Conservation (phyloP, 2,113 vertebrate genomes). For the Chionis minor region DNA sequence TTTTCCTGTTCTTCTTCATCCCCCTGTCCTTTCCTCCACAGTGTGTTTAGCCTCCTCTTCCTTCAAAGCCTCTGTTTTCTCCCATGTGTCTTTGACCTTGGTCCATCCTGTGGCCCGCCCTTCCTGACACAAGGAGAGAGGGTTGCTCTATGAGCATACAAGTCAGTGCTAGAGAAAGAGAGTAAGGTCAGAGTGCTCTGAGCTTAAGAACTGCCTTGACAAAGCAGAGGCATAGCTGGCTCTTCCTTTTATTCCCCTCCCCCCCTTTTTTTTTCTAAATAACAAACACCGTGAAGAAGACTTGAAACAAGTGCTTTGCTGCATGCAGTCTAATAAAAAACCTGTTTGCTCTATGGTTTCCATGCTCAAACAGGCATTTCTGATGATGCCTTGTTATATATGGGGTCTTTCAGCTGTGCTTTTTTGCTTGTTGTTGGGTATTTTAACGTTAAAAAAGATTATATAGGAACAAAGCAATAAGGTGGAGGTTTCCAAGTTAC, state of each 20-base stretch:
- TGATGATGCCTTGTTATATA: not conserved
- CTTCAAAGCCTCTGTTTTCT: not conserved
- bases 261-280: fast-evolving
- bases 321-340: not conserved
- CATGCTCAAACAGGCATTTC: not conserved
- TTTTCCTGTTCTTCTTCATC: not conserved
- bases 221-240: not conserved
- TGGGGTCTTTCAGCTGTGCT: not conserved
- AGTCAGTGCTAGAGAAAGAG: not conserved
- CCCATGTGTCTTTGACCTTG: not conserved
- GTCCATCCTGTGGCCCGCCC: not conserved
- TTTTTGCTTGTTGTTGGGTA: not conserved
- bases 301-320: not conserved
- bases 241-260: no score
- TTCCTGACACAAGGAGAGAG: not conserved
- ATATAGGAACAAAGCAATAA: not conserved
- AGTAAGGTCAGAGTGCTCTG: not conserved
- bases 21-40: not conserved
- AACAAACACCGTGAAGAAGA: not conserved
- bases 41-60: not conserved
- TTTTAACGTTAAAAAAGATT: not conserved
- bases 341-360: not conserved
- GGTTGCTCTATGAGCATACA: not conserved
- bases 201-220: not conserved
- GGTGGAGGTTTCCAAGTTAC: not conserved